Evolutionary conservation across 2,888 invertebrate genomes (phyloP), one percentile per base, ranked within the genome.

Genomic region (Stenurella melanura): DNA sequence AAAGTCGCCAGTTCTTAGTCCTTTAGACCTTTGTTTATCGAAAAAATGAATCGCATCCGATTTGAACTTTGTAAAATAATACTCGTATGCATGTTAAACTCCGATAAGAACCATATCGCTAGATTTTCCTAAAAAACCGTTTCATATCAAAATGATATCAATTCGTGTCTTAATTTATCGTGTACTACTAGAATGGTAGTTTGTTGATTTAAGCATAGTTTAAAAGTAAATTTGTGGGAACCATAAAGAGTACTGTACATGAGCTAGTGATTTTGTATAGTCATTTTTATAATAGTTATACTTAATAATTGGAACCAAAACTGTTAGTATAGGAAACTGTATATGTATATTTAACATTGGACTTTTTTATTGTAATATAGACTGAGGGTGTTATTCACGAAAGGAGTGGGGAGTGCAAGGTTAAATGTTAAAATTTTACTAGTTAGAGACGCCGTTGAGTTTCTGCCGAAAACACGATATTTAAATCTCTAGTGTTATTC

Each of bases 191-290:
- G 69, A 12, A 64, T 63, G 60, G 60, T 60, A 76, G 78, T 67
- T 73, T 71, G 66, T 79, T 74, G 69, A 73, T 77, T 60, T 66
- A 72, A 76, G 66, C 21, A 74, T 74, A 73, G 64, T 66, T 26
- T 54, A 73, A 67, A n/a, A 56, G 56, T 61, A 68, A 75, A 68
- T 78, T 78, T 80, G 76, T 82, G 83, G 84, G 83, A 84, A 84
- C 83, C 84, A 85, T 81, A 73, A 80, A 79, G 82, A 78, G 81
- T 82, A 82, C 80, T 83, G 83, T 81, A 81, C 79, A 80, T 70
- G 76, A 78, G 81, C 81, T 85, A 85, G 85, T 84, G 84, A 85
- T 86, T 86, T 87, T 86, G 83, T 87, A 85, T 85, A 86, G 86
- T 82, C 78, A 81, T 86, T 87, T 87, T 85, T 86, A 86, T 85